Conservation (phyloP, 2,113 vertebrate genomes). For the Podocnemis expansa region DNA sequence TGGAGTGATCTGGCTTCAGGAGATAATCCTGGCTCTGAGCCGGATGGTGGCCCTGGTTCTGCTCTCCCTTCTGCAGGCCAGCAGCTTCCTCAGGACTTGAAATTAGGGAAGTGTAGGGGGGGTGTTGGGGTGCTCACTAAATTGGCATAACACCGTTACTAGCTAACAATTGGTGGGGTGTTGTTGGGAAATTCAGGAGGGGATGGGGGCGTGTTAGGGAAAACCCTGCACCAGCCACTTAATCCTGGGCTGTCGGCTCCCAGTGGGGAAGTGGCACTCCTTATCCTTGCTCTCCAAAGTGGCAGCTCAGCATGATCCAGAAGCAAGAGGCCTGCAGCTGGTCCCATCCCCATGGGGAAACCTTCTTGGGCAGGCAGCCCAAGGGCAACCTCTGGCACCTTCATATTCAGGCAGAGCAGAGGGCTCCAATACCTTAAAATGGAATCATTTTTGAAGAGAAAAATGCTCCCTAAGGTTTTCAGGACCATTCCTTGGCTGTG, state of each 20-base stretch:
- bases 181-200: no score
- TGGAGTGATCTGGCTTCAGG: not conserved
- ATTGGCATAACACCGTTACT: no score
- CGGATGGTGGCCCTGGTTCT: not conserved
- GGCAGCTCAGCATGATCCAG: no score
- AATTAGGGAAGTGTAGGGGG: no score
- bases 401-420: not conserved
- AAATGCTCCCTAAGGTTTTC: not conserved
- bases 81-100: no score
- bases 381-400: not conserved
- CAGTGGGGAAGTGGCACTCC: not conserved
- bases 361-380: no score
- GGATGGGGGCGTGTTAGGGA: no score
- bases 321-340: no score
- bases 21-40: not conserved
- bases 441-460: not conserved
- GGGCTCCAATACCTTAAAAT: not conserved
- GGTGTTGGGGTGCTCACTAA: no score
- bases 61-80: not conserved
- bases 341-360: no score
- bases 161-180: no score
- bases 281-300: not conserved
- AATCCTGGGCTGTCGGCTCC: not conserved
- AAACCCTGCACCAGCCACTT: no score
- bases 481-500: not conserved